Base-by-base conservation (phyloP, 2,888 invertebrate genomes). In the Leptopilina drosophilae region DNA sequence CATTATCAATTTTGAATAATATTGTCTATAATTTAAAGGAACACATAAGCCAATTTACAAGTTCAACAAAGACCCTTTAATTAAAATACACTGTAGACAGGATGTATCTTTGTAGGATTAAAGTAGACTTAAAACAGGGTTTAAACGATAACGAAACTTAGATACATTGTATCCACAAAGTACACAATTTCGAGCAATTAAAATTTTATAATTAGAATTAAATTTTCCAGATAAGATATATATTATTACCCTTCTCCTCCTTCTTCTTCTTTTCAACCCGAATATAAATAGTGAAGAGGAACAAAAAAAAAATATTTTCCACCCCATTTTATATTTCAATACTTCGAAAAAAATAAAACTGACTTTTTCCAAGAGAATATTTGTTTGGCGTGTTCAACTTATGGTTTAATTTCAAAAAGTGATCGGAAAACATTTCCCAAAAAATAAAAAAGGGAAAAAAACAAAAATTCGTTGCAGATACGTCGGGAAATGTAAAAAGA, bases 41-140 rank as follows among this genome's bases (percentile, higher is more conserved):
- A 62, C 7, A 62, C 20, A 62, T 62, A 62, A 62, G 62, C 62
- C 62, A 62, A 62, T 62, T 62, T 62, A 62, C 62, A 62, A 62
- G 62, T 62, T 62, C 62, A 62, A 62, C 62, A 62, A 62, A 62
- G 62, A 62, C 62, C 20, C 62, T 20, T 67, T 49, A 67, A 67
- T 67, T 67, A 20, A 49, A 67, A 49, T 26, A 20, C 9, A 65
- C 11, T 67, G 46, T 46, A 67, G 49, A 67, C 49, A 67, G 46
- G 67, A 67, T 49, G 46, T 46, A 14, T 49, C 20, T 49, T 49
- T 49, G 67, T 67, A 26, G 49, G 49, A 67, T 67, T 26, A 26
- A 49, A 67, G 20, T 26, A 49, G 49, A 67, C 49, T 67, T 49
- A 12, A 49, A 67, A 12, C 12, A 14, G 6, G 42, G 42, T 49